Evolutionary conservation across 2,797 vertebrate genomes (phyloP).

Genomic region (Fratercula arctica): DNA sequence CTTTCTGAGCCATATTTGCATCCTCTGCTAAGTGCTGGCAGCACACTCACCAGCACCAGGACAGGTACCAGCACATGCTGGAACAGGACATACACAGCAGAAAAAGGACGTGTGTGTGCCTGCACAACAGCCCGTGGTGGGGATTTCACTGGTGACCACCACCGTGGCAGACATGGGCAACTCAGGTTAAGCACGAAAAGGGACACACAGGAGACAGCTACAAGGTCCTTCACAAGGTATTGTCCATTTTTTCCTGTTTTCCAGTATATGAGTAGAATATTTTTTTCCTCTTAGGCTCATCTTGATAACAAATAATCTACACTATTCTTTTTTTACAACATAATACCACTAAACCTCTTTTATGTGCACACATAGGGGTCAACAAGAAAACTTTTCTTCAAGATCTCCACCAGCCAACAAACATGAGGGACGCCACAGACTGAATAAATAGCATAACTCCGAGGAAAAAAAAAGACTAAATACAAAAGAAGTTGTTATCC

Average conservation of each 20-base stretch:
- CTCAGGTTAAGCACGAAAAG: not conserved
- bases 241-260: not conserved
- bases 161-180: not conserved
- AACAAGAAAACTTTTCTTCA: not conserved
- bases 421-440: not conserved
- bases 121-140: not conserved
- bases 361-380: not conserved
- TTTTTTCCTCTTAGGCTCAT: not conserved
- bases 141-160: not conserved
- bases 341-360: not conserved
- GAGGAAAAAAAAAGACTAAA: not conserved
- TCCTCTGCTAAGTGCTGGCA: not conserved
- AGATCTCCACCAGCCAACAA: not conserved
- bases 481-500: not conserved
- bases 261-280: not conserved
- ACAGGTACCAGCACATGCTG: fast-evolving
- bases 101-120: not conserved
- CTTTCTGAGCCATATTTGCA: not conserved
- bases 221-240: not conserved
- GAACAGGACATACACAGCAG: not conserved
- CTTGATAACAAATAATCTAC: not conserved
- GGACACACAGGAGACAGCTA: not conserved
- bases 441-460: not conserved
- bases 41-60: not conserved
- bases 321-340: not conserved